Evolutionary conservation across 2,888 invertebrate genomes (phyloP), one percentile per base, ranked within the genome.

Genomic region (Amiota mariae): DNA sequence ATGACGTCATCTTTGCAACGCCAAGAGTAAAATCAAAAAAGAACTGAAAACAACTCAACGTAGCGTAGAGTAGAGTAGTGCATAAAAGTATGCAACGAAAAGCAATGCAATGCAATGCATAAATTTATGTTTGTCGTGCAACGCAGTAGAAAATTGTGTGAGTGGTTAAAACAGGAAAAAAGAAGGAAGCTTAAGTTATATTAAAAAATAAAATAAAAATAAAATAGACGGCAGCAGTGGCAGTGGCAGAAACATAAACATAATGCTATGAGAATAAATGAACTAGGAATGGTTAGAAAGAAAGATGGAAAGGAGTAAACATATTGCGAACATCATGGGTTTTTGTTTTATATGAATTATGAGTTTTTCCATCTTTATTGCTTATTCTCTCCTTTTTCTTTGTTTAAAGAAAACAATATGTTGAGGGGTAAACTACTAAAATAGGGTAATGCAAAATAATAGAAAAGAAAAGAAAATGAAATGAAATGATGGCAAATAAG

Each of bases 41-140:
- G 36, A 36, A 36, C 36, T 36, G 36, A 36, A 36, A 36, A 36
- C 36, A 36, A 51, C 10, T 8, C 18, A 66, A 18, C 48, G 24
- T 13, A 36, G 51, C 18, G 24, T 9, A 51, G 11, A 4, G 13
- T 11, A 20, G 67, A 8, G 51, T n/a, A 68, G 51, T 48, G 51
- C 36, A 68, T 51, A 68, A 54, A 68, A 68, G 67, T 68, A 68
- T 68, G 67, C 36, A 24, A 24, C 24, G 24, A 24, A 24, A 24
- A 24, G 24, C 24, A 36, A 36, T 6, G 36, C 36, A 36, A 36
- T 36, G 36, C 67, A 68, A 68, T 68, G 54, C 51, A 68, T 13
- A 68, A 68, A n/a, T 51, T 68, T 63, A 63, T 63, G 15, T 63
- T 54, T 51, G 24, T 15, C 59, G 59, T 18, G 59, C 46, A 63